A percentile compares a stretch with the other conserved stretches of the same genome.
These are phyloP conservation scores for Enteromius afrohamiltoni DNA, from an alignment of 2,797 vertebrate genomes.

Conservation along the genomic window DNA sequence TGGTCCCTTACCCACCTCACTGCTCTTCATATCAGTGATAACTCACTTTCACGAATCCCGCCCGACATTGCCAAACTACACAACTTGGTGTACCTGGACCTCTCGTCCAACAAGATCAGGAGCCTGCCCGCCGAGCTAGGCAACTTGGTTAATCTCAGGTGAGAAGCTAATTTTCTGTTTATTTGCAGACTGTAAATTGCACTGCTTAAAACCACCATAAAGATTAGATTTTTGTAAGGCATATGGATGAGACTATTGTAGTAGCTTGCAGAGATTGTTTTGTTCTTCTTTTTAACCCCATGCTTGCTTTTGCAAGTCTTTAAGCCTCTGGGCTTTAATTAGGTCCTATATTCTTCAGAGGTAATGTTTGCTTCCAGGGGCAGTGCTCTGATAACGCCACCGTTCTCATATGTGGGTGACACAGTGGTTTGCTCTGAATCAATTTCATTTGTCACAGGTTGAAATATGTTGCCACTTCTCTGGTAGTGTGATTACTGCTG, in stretches of 20 bases:
- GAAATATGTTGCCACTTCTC: slow-evolving; percentile 40
- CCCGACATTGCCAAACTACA: slow-evolving; percentile 99
- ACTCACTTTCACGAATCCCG: slow-evolving; percentile 96
- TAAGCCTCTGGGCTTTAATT: slow-evolving; percentile 21
- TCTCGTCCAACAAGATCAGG: slow-evolving; percentile 98
- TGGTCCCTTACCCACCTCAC: slow-evolving; percentile 98
- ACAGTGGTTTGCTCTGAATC: slow-evolving; percentile 38
- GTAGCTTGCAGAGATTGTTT: not conserved
- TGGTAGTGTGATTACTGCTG: slow-evolving; percentile 42
- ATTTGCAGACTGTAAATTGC: not conserved
- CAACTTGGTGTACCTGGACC: slow-evolving; percentile 97
- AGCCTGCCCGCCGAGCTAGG: slow-evolving; percentile 98
- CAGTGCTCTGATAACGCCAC: slow-evolving; percentile 31
- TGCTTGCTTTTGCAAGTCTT: not conserved
- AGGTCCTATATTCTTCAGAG: slow-evolving; percentile 39
- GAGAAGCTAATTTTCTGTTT: slow-evolving; percentile 15
- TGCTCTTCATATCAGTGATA: slow-evolving; percentile 98
- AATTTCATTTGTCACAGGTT: slow-evolving; percentile 46
- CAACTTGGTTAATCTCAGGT: slow-evolving; percentile 99
- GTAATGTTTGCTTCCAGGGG: not conserved
- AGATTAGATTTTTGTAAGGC: not conserved
- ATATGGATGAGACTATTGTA: slow-evolving; percentile 8
- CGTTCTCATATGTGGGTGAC: slow-evolving; percentile 23
- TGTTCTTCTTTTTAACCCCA: not conserved
- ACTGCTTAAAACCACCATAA: not conserved